Evolutionary conservation across 2,797 vertebrate species (phyloP).

Genomic region (Dipus sagitta): DNA sequence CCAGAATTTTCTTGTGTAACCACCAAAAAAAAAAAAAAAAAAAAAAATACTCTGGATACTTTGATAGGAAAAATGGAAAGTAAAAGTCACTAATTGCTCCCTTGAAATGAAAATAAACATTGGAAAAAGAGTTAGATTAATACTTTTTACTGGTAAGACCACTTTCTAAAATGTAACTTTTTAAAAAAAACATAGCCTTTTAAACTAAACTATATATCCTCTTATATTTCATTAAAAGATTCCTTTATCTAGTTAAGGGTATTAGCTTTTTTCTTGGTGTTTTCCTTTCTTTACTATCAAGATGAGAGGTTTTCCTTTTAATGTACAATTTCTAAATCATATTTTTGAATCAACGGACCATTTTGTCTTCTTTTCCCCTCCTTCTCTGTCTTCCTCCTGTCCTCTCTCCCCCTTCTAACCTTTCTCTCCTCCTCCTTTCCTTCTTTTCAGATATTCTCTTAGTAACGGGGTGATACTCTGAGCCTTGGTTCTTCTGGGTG

Average conservation of each 20-base stretch:
- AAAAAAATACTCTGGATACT: background rate
- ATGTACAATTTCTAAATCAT: background rate
- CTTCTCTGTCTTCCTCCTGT: background rate
- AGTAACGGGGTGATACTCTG: background rate
- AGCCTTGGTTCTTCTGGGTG: background rate
- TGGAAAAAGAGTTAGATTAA: background rate
- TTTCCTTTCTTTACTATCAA: constrained; percentile 13
- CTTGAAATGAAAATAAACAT: constrained; percentile 21
- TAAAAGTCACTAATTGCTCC: background rate
- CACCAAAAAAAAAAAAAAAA: background rate
- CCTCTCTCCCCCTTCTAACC: background rate
- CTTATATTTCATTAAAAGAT: background rate
- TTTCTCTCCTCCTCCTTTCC: no score
- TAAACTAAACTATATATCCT: background rate
- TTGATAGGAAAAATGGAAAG: constrained; percentile 22
- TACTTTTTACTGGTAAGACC: constrained; percentile 25
- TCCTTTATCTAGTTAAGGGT: background rate
- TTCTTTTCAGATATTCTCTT: background rate
- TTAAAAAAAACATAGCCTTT: background rate
- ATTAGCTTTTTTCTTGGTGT: background rate
- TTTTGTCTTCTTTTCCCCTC: background rate
- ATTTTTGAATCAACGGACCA: background rate
- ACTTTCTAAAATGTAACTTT: background rate
- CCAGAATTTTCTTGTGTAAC: background rate
- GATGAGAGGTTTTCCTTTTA: background rate